Percentiles rank a stretch among this genome's conserved stretches.
phyloP scores from a whole-genome alignment of 2,113 vertebrate species.

The Heterotilapia buettikoferi region DNA sequence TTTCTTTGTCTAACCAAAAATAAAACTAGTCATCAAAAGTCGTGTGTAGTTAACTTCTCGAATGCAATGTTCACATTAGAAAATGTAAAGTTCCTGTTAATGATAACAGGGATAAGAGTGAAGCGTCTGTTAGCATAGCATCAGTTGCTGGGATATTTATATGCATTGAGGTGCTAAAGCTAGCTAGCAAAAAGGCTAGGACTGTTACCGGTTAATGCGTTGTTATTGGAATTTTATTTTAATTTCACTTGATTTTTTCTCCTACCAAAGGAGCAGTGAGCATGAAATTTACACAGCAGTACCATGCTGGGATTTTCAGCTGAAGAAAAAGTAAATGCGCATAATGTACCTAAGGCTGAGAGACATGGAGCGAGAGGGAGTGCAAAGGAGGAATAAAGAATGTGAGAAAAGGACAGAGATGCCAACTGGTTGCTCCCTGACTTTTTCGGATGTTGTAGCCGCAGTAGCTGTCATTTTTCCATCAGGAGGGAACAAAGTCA shows the following conservation, averaged over 20 bases:
- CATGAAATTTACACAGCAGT: neutral
- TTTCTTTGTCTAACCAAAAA: neutral
- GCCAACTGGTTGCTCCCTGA: slow-evolving; percentile 29
- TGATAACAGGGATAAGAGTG: neutral
- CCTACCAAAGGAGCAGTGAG: neutral
- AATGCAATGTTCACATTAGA: neutral
- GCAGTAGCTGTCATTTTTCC: slow-evolving; percentile 66
- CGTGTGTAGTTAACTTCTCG: neutral
- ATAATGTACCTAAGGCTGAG: neutral
- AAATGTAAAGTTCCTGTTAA: neutral
- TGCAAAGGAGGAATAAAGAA: neutral
- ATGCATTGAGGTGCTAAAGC: neutral
- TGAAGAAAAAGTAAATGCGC: neutral
- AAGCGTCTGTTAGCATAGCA: neutral
- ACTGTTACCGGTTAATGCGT: neutral
- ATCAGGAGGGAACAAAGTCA: slow-evolving; percentile 71
- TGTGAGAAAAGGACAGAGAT: slow-evolving; percentile 19
- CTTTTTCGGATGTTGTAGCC: slow-evolving; percentile 29
- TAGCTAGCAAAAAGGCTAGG: neutral
- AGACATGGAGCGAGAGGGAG: neutral
- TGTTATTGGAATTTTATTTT: neutral
- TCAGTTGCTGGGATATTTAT: neutral
- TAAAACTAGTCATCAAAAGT: neutral
- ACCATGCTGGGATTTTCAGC: neutral
- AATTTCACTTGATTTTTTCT: neutral